phyloP scores from a whole-genome alignment of 2,797 vertebrate species.

The Coendou prehensilis region DNA sequence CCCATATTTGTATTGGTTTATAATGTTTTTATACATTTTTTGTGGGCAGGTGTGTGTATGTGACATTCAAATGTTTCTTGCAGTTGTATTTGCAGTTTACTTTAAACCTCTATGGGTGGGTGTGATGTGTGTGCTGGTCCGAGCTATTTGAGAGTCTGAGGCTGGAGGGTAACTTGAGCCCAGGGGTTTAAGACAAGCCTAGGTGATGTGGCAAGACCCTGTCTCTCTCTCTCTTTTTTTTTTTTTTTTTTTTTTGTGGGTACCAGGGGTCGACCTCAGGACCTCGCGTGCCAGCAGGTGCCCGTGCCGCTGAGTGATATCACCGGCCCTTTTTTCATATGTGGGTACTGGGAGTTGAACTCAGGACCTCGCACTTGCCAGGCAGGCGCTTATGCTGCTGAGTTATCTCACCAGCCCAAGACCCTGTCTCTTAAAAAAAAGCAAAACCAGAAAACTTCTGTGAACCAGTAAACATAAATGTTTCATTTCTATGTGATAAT shows the following conservation, averaged over 20 bases:
- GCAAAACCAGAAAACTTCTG: neutral
- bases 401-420: neutral
- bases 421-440: neutral
- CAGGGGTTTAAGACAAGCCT: neutral
- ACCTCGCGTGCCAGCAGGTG: too few relatives aligned
- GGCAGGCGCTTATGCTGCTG: too few relatives aligned
- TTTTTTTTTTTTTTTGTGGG: too few relatives aligned
- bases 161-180: neutral
- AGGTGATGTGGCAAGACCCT: neutral
- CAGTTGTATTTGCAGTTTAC: slow-evolving; percentile 36
- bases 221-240: neutral
- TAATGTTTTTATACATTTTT: slow-evolving; percentile 41
- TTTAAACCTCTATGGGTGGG: neutral
- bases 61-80: neutral
- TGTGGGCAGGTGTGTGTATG: neutral
- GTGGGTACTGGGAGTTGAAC: too few relatives aligned
- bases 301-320: too few relatives aligned
- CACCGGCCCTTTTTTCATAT: too few relatives aligned
- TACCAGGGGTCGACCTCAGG: too few relatives aligned
- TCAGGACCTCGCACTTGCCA: too few relatives aligned
- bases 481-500: slow-evolving; percentile 30
- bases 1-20: neutral
- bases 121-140: neutral
- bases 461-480: neutral
- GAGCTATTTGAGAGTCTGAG: neutral